These are phyloP conservation scores for Eumaeus atala DNA, from an alignment of 1,140 invertebrate genomes.

Conservation along the genomic window DNA sequence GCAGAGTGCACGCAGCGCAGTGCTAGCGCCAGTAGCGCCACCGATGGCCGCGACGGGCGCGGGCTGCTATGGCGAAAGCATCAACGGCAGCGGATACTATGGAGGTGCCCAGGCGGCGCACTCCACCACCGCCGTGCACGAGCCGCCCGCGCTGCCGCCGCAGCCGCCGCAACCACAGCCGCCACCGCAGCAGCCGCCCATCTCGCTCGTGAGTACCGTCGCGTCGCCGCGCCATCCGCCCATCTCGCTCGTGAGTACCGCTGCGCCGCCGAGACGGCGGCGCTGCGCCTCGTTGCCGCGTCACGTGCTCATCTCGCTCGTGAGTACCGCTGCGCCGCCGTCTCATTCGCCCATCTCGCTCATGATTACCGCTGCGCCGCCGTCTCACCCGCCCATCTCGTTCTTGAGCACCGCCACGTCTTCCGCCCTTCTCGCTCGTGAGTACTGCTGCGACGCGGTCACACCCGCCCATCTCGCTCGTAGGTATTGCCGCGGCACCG, in stretches of 20 bases:
- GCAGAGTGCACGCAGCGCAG: slow-evolving; percentile 35
- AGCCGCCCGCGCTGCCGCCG: slow-evolving; percentile 45
- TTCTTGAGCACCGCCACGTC: slow-evolving; percentile 33
- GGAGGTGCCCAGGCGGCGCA: slow-evolving; percentile 52
- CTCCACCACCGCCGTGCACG: slow-evolving; percentile 61
- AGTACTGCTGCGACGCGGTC: slow-evolving; percentile 12
- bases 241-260: slow-evolving; percentile 43
- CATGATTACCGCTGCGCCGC: slow-evolving; percentile 29
- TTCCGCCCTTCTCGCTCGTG: slow-evolving; percentile 53
- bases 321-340: slow-evolving; percentile 28
- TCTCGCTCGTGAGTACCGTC: slow-evolving; percentile 40
- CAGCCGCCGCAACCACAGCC: slow-evolving; percentile 41
- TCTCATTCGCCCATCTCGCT: slow-evolving; percentile 55
- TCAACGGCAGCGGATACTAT: slow-evolving; percentile 66
- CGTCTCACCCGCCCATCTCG: slow-evolving; percentile 53
- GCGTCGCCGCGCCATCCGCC: slow-evolving; percentile 48
- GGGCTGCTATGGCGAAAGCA: slow-evolving; percentile 70
- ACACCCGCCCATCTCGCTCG: not conserved
- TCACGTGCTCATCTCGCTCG: slow-evolving; percentile 54
- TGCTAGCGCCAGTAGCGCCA: slow-evolving; percentile 65
- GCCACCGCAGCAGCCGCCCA: slow-evolving; percentile 51
- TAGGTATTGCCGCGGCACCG: too few species aligned
- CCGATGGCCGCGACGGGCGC: slow-evolving; percentile 68
- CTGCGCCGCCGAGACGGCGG: too few species aligned
- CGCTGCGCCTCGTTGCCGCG: too few species aligned